Conservation (phyloP, 53 echinoderm and acorn worm genomes). For the Zoroaster sp. region DNA sequence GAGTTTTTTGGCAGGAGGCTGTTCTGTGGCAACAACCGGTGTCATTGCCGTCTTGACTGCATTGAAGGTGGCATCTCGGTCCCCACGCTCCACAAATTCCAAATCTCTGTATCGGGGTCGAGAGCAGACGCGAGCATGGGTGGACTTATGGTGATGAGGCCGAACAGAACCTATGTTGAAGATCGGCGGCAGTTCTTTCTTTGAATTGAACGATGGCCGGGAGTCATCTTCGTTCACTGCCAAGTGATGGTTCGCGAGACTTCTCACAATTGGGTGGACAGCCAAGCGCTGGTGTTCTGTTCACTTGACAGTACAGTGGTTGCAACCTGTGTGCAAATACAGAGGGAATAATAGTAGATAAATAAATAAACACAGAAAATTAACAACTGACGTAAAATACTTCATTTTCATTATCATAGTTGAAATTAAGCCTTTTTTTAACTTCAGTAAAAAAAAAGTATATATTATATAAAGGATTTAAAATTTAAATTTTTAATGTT, state of each 20-base stretch:
- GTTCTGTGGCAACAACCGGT: background rate
- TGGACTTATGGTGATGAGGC: background rate
- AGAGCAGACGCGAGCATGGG: no score
- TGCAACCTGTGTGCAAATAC: constrained; percentile 42
- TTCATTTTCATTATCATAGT: no score
- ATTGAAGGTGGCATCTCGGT: background rate
- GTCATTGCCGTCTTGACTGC: background rate
- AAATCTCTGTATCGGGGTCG: no score
- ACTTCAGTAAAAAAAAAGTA: no score
- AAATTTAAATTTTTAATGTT: no score
- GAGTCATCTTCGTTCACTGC: background rate
- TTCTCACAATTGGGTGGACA: constrained; percentile 6
- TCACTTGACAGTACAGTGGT: constrained; percentile 55
- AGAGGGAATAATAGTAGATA: background rate
- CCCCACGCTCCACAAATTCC: no score
- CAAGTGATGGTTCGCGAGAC: background rate
- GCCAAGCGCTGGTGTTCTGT: constrained; percentile 13
- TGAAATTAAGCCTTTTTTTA: no score
- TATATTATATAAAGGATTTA: no score
- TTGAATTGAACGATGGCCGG: background rate
- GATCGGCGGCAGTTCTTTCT: background rate
- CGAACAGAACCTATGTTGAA: background rate
- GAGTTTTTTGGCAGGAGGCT: background rate
- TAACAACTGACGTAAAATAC: no score
- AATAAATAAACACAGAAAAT: background rate